Evolutionary conservation across 2,888 invertebrate species (phyloP).

Genomic region (Trachelus troglodyta): DNA sequence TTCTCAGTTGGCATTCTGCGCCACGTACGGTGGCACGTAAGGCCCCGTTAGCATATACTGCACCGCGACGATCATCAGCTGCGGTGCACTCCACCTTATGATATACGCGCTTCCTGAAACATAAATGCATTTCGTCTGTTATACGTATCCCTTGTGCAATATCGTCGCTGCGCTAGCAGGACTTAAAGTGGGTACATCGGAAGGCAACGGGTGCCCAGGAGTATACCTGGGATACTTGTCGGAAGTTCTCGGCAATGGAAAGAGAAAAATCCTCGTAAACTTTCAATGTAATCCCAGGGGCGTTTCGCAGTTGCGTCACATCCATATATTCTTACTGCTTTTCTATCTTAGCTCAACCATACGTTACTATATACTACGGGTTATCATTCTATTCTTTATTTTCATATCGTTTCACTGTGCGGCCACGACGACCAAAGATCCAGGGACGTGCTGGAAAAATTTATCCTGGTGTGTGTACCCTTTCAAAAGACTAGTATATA

Average conservation of each 20-base stretch:
- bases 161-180: neutral
- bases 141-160: slow-evolving; percentile 14
- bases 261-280: neutral
- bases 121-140: slow-evolving; percentile 49
- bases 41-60: slow-evolving; percentile 63
- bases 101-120: slow-evolving; percentile 61
- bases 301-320: neutral
- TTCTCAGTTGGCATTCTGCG: slow-evolving; percentile 35
- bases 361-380: neutral
- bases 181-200: neutral
- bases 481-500: neutral
- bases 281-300: neutral
- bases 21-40: slow-evolving; percentile 62
- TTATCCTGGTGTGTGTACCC: no score
- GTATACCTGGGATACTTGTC: neutral
- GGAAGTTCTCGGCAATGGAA: neutral
- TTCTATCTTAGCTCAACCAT: neutral
- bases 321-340: neutral
- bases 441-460: neutral
- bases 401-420: neutral
- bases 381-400: neutral
- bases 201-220: neutral
- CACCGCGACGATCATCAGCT: slow-evolving; percentile 63
- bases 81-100: slow-evolving; percentile 63
- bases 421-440: neutral